A percentile compares a stretch with the other conserved stretches of the same genome.
phyloP scores from a whole-genome alignment of 2,113 vertebrate genomes.

The Falcunculus frontatus region DNA sequence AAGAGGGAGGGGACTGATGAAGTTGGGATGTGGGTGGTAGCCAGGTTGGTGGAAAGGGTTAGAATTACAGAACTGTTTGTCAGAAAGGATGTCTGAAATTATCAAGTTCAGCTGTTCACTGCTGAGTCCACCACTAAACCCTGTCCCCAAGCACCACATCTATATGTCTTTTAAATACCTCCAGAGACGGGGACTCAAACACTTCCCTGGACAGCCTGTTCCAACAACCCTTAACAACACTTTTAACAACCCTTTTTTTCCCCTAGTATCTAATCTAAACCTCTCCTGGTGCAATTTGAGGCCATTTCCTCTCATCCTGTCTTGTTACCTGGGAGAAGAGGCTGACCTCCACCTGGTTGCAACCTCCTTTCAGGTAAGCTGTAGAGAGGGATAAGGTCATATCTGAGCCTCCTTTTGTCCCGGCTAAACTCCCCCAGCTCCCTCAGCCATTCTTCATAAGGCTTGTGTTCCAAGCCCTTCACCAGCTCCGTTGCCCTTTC shows the following conservation, averaged over 20 bases:
- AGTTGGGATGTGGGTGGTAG: background rate
- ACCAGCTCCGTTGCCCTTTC: background rate
- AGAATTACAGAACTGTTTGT: background rate
- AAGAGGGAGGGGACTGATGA: background rate
- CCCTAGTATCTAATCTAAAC: background rate
- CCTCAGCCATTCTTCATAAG: background rate
- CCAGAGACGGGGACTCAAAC: background rate
- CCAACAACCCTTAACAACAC: background rate
- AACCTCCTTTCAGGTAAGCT: background rate
- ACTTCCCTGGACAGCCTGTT: background rate
- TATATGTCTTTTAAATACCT: background rate
- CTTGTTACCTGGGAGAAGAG: background rate
- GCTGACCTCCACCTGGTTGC: background rate
- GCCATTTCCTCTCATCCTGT: background rate
- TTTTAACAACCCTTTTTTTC: background rate
- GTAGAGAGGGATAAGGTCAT: background rate
- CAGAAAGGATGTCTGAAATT: background rate
- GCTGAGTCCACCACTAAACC: background rate
- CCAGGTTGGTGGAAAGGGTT: background rate
- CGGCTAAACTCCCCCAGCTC: background rate
- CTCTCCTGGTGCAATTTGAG: background rate
- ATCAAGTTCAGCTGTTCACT: background rate
- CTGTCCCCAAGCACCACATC: background rate
- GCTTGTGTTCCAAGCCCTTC: background rate
- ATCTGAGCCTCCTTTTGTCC: background rate